Conservation (phyloP, 2,113 vertebrate species). For the Albula glossodonta region DNA sequence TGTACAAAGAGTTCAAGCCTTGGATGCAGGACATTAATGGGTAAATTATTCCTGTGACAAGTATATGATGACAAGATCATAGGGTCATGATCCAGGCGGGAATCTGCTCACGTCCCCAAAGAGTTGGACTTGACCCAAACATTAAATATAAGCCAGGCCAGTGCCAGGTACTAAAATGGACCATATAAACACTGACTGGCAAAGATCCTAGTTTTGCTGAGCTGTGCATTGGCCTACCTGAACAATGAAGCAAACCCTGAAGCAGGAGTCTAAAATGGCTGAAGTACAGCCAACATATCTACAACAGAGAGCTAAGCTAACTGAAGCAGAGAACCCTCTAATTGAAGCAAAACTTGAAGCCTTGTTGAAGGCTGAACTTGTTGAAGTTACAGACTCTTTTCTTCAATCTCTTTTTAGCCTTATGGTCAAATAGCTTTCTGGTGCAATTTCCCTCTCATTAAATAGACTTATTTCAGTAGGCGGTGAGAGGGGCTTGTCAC, state of each 20-base stretch:
- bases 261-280: not conserved
- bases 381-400: slow-evolving; percentile 60
- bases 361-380: not conserved
- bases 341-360: not conserved
- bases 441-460: slow-evolving; percentile 24
- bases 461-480: not conserved
- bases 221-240: not conserved
- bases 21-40: too few species aligned
- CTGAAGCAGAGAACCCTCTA: not conserved
- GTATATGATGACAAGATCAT: not conserved
- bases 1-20: too few species aligned
- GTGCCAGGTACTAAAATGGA: not conserved
- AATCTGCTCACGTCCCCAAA: not conserved
- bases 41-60: not conserved
- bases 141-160: not conserved
- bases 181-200: not conserved
- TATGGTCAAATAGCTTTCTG: not conserved
- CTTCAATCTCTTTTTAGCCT: slow-evolving; percentile 44
- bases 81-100: not conserved
- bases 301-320: not conserved
- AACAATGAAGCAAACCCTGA: not conserved
- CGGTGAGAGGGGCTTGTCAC: not conserved
- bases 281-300: not conserved
- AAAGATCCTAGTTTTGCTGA: not conserved
- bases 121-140: not conserved